Evolutionary conservation across 1,140 invertebrate species (phyloP), one percentile per base, ranked within the genome.

Genomic region (Temnothorax curvispinosus): DNA sequence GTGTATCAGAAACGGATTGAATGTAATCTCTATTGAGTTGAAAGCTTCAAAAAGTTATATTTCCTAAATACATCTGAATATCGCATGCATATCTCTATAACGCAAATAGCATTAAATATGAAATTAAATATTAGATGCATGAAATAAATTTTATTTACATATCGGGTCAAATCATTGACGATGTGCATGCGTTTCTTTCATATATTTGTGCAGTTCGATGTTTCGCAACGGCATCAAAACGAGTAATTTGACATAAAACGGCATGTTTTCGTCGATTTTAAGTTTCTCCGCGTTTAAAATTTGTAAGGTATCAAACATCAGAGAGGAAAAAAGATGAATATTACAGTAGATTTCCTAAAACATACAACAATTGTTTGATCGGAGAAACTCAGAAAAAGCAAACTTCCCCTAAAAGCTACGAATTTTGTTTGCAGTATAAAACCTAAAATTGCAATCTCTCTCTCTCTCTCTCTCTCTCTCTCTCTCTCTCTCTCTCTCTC

Each of bases 61-160:
- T 50, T n/a, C 13, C 18, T 44, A 7, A 80, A 41, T 67, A 44
- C 52, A 54, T 69, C 62, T 1, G n/a, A 69, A 54, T 27, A 64
- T 54, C n/a, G 64, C 35, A 11, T 32, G 47, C 64, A 44, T 56
- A 54, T 44, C 62, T 54, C 6, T 69, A 41, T 69, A 41, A 67
- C 13, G 5, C n/a, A 32, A 41, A 54, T 56, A 52, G 44, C 38
- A 78, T 65, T 78, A 35, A 67, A 80, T 47, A 41, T 41, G 2
- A 65, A 65, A 65, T 65, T 41, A 21, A 65, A 65, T 41, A 65
- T 65, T 41, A 65, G 41, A 65, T 52, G 44, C 76, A 56, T 44
- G 35, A 56, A 35, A 44, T 69, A 41, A 81, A 56, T 32, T 35
- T 47, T 78, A 38, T 65, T 52, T 44, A 69, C 64, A 81, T 69